phyloP scores from a whole-genome alignment of 2,113 vertebrate genomes.

The Gambusia affinis region DNA sequence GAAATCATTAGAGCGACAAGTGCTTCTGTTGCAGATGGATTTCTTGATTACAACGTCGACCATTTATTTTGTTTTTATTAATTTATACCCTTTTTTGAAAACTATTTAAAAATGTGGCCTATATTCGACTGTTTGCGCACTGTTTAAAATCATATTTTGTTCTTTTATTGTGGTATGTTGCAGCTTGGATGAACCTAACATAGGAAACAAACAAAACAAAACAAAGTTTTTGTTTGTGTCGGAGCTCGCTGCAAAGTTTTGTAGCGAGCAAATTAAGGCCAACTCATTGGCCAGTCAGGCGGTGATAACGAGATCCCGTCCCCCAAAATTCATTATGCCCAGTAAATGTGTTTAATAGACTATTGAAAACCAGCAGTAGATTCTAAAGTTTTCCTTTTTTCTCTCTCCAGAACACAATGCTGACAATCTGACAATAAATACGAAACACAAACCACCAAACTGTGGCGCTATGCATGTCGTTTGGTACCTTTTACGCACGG shows the following conservation, averaged over 20 bases:
- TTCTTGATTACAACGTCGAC: not conserved
- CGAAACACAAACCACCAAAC: not conserved
- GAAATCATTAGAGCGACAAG: not conserved
- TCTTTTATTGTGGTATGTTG: not conserved
- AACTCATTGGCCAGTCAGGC: slow-evolving; percentile 62
- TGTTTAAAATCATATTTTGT: not conserved
- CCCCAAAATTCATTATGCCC: slow-evolving; percentile 36
- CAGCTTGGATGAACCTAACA: not conserved
- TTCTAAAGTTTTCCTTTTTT: not conserved
- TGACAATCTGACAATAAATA: not conserved
- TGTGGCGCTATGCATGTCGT: not conserved
- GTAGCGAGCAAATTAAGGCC: slow-evolving; percentile 66
- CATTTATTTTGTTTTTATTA: too few relatives aligned
- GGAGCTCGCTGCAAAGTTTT: slow-evolving; percentile 1
- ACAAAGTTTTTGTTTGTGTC: slow-evolving; percentile 3
- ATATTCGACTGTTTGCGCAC: too few relatives aligned
- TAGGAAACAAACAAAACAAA: not conserved
- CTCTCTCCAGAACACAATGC: not conserved
- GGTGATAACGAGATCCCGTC: slow-evolving; percentile 40
- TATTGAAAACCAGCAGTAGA: slow-evolving; percentile 5
- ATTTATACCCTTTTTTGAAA: too few relatives aligned
- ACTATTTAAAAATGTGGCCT: too few relatives aligned
- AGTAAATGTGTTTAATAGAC: slow-evolving; percentile 7
- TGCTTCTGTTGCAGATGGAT: not conserved
- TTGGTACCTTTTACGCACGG: slow-evolving; percentile 12